phyloP scores from a whole-genome alignment of 2,888 invertebrate genomes.

The Muschampia plurimacula region DNA sequence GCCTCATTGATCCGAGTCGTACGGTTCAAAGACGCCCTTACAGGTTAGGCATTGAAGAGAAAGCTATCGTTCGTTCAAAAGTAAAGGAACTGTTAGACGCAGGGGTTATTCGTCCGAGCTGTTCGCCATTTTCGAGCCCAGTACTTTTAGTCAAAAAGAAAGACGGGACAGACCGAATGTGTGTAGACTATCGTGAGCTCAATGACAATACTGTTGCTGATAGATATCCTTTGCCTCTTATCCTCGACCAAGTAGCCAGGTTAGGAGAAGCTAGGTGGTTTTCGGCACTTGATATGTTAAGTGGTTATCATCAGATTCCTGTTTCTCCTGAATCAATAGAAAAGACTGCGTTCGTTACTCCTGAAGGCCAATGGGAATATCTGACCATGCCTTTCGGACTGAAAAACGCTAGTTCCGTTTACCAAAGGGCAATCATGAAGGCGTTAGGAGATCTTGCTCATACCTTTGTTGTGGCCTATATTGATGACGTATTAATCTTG shows the following conservation, averaged over 20 bases:
- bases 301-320: no score
- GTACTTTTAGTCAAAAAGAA: slow-evolving; percentile 1
- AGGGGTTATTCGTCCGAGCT: no score
- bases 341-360: no score
- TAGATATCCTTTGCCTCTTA: background rate
- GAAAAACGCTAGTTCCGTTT: no score
- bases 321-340: no score
- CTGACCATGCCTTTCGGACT: no score
- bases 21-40: background rate
- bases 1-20: background rate
- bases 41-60: no score
- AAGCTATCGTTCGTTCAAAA: background rate
- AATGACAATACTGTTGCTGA: slow-evolving; percentile 9
- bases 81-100: background rate
- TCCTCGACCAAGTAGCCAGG: slow-evolving; percentile 1
- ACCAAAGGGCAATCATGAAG: no score
- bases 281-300: background rate
- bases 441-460: no score
- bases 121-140: slow-evolving; percentile 6
- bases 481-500: background rate
- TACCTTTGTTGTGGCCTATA: no score
- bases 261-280: slow-evolving; percentile 2
- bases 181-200: slow-evolving; percentile 15
- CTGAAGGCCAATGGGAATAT: no score
- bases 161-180: slow-evolving; percentile 3